Evolutionary conservation across 2,113 vertebrate species (phyloP), one percentile per base, ranked within the genome.

Genomic region (Elephantulus edwardii): DNA sequence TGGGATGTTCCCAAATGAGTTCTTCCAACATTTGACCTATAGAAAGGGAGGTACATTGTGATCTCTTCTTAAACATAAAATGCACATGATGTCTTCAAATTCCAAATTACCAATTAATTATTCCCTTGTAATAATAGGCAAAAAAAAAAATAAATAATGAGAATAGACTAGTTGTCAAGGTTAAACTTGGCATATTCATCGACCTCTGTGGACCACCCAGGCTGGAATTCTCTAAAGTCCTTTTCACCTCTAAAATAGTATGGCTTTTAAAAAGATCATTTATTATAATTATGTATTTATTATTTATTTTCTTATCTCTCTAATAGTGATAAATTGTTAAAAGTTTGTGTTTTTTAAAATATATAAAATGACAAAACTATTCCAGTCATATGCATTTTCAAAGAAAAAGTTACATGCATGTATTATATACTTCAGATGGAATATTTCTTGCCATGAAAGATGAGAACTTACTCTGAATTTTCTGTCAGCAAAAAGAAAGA

Each of bases 391-490:
- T 85, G 4, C 40, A 58, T 48, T 52, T 82, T 75, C 33, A 30
- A 85, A 56, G 2, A 79, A 38, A 8, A 68, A 0, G 0, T 70
- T 60, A 81, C 13, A 44, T 24, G 9, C 19, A 13, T 71, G 12
- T 3, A 4, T 24, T 17, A 38, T 8, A 38, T 50, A 35, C 17
- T n/a, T 24, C 22, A 7, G 28, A 74, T 28, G 8, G 33, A 70
- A 38, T 71, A 17, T 60, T 89, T 79, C 60, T 16, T 40, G 38
- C 71, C 30, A 35, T 6, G 28, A 26, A 28, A 13, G 87, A 35
- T 3, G 4, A 28, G 16, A 88, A 76, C 60, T 87, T 71, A 85
- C 58, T 89, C 30, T 71, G 70, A 79, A 75, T 74, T 89, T 89
- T 62, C 68, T 83, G 33, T 22, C 58, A 92, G 56, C 40, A 75